Evolutionary conservation across 2,113 vertebrate genomes (phyloP), one percentile per base, ranked within the genome.

Genomic region (Tenebrosternarchus preto): DNA sequence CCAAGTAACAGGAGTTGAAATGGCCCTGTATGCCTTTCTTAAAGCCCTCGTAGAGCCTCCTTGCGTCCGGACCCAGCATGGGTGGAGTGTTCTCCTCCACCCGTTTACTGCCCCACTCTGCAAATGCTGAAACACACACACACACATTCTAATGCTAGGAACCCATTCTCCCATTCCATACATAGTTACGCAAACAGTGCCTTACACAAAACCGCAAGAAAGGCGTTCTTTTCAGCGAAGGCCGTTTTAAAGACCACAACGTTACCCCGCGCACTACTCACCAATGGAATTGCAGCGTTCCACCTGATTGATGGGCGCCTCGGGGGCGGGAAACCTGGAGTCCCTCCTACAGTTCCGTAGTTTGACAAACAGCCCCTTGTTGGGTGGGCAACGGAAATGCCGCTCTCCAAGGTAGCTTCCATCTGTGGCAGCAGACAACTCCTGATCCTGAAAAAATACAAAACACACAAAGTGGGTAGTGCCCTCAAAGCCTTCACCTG

Each of bases 1-100:
- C 94, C 77, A 95, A 90, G 86, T 95, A 95, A 87, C 94, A 95
- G 78, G 94, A 95, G 88, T 95, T 95, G 55, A 94, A 93, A 80
- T 95, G 93, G 1, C 94, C 94, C 86, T 95, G 94, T 25, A 95
- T 95, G 31, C 94, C 94, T 60, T 91, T 93, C 84, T 95, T 95
- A 87, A 94, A 93, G 71, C 94, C 94, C 2, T 86, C 86, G 56
- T 94, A 92, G 4, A 88, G 73, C n/a, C 91, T 77, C 1, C 77
- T 71, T 67, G 90, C 93, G 53, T 93, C 89, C 0, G 79, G 85
- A 0, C 92, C 93, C 0, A 85, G 85, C 22, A 84, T 0, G 0
- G 93, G 93, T 0, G 94, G 92, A 0, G 92, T 94, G 88, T 92
- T 85, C 1, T 94, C 93, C 80, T 93, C 92, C 59, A 95, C 93